Conservation (phyloP, 2,797 vertebrate genomes). For the Semotilus atromaculatus region DNA sequence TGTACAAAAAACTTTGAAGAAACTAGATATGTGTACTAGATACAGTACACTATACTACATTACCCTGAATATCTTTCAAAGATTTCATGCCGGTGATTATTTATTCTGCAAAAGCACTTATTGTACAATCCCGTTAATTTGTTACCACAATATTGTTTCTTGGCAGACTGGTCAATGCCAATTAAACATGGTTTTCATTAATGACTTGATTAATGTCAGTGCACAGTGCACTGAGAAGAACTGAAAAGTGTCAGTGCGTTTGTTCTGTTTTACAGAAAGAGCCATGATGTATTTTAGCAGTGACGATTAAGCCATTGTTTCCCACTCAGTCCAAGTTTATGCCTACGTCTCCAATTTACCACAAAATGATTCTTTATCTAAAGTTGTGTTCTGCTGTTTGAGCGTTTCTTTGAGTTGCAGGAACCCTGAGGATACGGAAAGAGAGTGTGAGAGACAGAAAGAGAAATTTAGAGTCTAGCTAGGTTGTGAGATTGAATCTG, state of each 20-base stretch:
- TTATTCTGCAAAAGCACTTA: neutral
- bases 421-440: conserved; percentile 35
- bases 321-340: conserved; percentile 22
- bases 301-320: conserved; percentile 52
- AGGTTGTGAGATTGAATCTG: conserved; percentile 35
- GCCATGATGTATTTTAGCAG: conserved; percentile 16
- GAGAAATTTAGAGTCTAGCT: conserved; percentile 30
- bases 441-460: conserved; percentile 6
- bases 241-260: conserved; percentile 42
- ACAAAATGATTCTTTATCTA: conserved; percentile 34
- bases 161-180: neutral
- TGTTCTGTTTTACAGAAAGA: conserved; percentile 37
- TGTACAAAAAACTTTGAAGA: neutral
- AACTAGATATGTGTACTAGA: neutral
- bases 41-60: too few relatives aligned
- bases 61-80: neutral
- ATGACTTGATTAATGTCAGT: neutral
- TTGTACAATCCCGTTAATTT: neutral
- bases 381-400: conserved; percentile 54
- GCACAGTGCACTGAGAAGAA: neutral
- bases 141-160: neutral
- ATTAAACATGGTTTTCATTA: neutral
- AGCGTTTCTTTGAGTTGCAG: conserved; percentile 39
- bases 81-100: neutral
- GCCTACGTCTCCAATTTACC: conserved; percentile 38